Percentiles rank a stretch among this genome's conserved stretches.
phyloP scores from a whole-genome alignment of 2,113 vertebrate species.

The Periophthalmodon schlosseri region DNA sequence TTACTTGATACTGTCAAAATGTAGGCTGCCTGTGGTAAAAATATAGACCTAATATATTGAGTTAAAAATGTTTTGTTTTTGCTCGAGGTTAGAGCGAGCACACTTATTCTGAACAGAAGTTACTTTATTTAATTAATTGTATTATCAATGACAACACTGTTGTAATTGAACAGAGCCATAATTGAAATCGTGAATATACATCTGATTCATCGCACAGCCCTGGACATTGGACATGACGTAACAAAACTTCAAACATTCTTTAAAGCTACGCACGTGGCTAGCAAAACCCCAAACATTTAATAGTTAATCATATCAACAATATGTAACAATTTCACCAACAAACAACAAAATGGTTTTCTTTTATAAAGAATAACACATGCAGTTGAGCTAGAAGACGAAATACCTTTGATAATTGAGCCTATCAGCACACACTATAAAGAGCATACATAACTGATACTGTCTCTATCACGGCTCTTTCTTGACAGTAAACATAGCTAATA shows the following conservation, averaged over 20 bases:
- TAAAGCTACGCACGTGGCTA: background rate
- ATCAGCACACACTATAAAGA: constrained; percentile 18
- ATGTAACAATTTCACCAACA: background rate
- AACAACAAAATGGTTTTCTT: background rate
- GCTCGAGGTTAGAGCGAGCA: too few species aligned
- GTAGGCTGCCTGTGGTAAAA: too few species aligned
- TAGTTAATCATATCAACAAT: background rate
- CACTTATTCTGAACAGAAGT: background rate
- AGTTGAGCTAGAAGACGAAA: background rate
- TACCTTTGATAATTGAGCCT: background rate
- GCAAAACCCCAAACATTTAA: background rate
- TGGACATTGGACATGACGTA: background rate
- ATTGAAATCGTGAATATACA: background rate
- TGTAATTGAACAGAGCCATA: too few species aligned
- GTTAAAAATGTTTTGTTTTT: too few species aligned
- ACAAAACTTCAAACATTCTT: background rate
- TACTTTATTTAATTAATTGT: too few species aligned
- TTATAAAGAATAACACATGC: background rate
- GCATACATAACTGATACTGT: constrained; percentile 11
- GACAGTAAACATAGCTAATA: constrained; percentile 58
- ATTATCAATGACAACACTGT: too few species aligned
- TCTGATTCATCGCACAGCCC: too few species aligned
- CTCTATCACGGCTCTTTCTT: constrained; percentile 22
- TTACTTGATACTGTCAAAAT: too few species aligned
- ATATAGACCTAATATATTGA: too few species aligned